These are phyloP conservation scores for Lycopodina hypogea DNA, from an alignment of 37 sponge, comb jelly and placozoan species.

Conservation along the genomic window DNA sequence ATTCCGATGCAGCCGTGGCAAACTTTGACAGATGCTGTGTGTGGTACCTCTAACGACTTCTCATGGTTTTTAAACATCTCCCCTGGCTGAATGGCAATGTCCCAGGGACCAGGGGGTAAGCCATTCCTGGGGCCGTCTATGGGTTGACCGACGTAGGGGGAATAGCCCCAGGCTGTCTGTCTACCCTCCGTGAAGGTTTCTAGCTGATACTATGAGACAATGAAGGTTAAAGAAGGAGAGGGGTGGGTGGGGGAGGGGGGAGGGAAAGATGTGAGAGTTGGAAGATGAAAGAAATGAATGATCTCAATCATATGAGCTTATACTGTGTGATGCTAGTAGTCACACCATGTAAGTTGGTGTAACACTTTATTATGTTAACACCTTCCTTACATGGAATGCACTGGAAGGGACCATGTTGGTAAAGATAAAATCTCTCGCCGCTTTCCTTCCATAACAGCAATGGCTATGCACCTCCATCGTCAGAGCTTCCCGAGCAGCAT, in stretches of 20 bases:
- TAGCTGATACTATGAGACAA: constrained; percentile 59
- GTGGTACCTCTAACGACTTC: constrained; percentile 59
- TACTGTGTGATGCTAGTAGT: not conserved
- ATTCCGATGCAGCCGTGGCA: constrained; percentile 67
- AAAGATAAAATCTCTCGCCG: constrained; percentile 63
- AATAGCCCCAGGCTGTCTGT: constrained; percentile 53
- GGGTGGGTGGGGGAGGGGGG: not conserved
- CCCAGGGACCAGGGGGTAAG: constrained; percentile 69
- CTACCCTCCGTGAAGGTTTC: constrained; percentile 80
- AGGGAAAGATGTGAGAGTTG: not conserved
- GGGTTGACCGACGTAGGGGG: constrained; percentile 61
- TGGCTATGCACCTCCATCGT: constrained; percentile 25
- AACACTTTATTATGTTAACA: too few species aligned
- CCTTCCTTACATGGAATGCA: constrained; percentile 65
- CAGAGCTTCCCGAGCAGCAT: constrained; percentile 57
- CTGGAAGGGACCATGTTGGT: constrained; percentile 59
- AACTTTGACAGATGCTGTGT: constrained; percentile 74
- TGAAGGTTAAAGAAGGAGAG: not conserved
- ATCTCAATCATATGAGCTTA: not conserved
- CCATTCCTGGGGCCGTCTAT: constrained; percentile 78
- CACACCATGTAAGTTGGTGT: not conserved
- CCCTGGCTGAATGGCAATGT: constrained; percentile 38
- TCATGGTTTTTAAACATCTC: constrained; percentile 38
- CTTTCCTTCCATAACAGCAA: constrained; percentile 71
- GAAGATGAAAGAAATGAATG: not conserved